Evolutionary conservation across 2,797 vertebrate species (phyloP).

Genomic region (Corythornis leucogaster): DNA sequence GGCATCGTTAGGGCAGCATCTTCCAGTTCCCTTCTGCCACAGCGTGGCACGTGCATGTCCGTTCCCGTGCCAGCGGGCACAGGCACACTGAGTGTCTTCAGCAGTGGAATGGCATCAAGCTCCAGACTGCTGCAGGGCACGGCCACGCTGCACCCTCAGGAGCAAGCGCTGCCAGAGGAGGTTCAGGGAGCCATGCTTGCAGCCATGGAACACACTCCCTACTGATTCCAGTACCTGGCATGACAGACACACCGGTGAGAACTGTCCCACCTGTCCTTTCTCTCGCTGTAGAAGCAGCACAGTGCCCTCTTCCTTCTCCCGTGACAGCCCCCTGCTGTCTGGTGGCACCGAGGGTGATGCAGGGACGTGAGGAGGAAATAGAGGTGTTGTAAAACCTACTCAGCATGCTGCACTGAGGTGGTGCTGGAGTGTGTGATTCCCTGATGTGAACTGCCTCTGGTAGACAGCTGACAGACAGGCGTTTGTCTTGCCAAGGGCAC

Average conservation of each 20-base stretch:
- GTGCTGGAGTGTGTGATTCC: background rate
- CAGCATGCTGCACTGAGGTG: background rate
- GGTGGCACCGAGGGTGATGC: background rate
- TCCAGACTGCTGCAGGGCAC: background rate
- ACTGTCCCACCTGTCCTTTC: constrained; percentile 35
- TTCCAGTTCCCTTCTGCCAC: background rate
- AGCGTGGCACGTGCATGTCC: background rate
- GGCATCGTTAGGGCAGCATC: background rate
- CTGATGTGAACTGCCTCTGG: background rate
- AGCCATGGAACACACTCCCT: background rate
- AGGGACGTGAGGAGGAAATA: background rate
- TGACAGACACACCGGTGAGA: background rate
- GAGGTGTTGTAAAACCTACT: background rate
- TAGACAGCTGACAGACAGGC: background rate
- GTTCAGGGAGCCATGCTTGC: constrained; percentile 27
- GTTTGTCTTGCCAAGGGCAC: background rate
- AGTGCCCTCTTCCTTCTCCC: background rate
- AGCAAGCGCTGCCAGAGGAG: background rate
- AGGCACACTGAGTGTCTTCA: background rate
- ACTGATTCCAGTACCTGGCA: constrained; percentile 20
- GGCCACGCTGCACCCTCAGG: constrained; percentile 2
- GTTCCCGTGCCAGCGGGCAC: background rate
- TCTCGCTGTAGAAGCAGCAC: background rate
- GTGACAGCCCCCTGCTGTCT: background rate
- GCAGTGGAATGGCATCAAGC: background rate